These are phyloP conservation scores for Lamproptera curius DNA, from an alignment of 2,888 invertebrate genomes.

Conservation along the genomic window DNA sequence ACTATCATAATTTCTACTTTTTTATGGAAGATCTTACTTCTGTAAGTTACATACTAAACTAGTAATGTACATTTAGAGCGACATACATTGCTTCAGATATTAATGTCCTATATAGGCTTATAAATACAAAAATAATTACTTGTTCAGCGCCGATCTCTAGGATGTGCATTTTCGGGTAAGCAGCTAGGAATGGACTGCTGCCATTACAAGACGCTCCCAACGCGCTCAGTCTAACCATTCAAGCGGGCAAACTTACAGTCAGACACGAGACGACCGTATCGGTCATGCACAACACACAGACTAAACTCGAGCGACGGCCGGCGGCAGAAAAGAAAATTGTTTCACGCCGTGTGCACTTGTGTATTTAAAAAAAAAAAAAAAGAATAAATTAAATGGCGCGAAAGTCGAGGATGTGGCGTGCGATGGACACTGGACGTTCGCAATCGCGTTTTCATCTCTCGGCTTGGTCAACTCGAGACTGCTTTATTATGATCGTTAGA, in stretches of 20 bases:
- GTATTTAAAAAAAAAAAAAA: slow-evolving; percentile 72
- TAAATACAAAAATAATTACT: slow-evolving; percentile 46
- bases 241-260: slow-evolving; percentile 15
- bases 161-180: slow-evolving; percentile 63
- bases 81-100: too few relatives aligned
- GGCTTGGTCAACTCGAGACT: slow-evolving; percentile 43
- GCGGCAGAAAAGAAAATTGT: slow-evolving; percentile 71
- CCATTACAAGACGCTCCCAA: slow-evolving; percentile 37
- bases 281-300: slow-evolving; percentile 53
- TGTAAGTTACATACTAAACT: background rate
- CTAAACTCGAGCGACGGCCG: slow-evolving; percentile 43
- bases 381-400: slow-evolving; percentile 68
- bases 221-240: slow-evolving; percentile 15
- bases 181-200: slow-evolving; percentile 40
- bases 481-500: slow-evolving; percentile 45
- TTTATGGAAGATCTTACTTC: too few relatives aligned
- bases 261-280: slow-evolving; percentile 48
- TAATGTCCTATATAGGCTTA: too few relatives aligned
- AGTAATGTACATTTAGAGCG: background rate
- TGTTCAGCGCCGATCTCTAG: slow-evolving; percentile 73
- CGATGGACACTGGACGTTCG: slow-evolving; percentile 46
- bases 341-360: slow-evolving; percentile 72
- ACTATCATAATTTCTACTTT: too few relatives aligned
- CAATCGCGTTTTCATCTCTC: slow-evolving; percentile 68
- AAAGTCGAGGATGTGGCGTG: slow-evolving; percentile 57